Percentiles rank a stretch among this genome's conserved stretches.
Conservation (phyloP, 2,888 invertebrate species). For the Xestia rhomboidea region DNA sequence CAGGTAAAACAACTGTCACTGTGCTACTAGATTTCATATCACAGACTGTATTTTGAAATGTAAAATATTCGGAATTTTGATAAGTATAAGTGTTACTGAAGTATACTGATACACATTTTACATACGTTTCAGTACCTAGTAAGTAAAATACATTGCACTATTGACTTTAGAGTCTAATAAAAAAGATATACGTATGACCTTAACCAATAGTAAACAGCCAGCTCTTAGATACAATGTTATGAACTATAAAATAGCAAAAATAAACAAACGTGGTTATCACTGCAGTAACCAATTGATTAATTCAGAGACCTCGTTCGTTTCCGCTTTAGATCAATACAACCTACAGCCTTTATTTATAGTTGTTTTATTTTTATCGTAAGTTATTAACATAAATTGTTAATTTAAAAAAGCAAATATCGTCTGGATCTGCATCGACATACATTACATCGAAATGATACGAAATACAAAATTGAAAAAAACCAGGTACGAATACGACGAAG, state of each 20-base stretch:
- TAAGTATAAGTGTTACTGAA: neutral
- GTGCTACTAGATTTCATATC: neutral
- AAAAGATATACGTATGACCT: neutral
- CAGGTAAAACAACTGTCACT: too few relatives aligned
- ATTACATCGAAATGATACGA: neutral
- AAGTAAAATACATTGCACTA: conserved; percentile 16
- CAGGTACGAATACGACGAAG: conserved; percentile 5
- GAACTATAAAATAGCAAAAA: conserved; percentile 15
- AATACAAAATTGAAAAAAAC: conserved; percentile 17
- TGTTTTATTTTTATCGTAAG: conserved; percentile 7
- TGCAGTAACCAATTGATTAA: conserved; percentile 20
- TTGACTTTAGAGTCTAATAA: conserved; percentile 17
- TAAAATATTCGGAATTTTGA: neutral
- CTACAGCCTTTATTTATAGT: neutral
- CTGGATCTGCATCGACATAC: neutral
- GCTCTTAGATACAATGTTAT: neutral
- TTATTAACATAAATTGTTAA: neutral
- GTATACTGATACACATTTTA: neutral
- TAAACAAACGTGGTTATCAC: conserved; percentile 22
- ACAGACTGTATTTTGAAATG: neutral
- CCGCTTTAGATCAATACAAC: conserved; percentile 20
- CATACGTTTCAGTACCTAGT: conserved; percentile 3
- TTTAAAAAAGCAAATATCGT: neutral
- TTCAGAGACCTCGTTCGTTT: conserved; percentile 27
- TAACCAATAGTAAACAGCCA: conserved; percentile 15